Base-by-base conservation (phyloP, 1,140 invertebrate species). In the Ostrea edulis region DNA sequence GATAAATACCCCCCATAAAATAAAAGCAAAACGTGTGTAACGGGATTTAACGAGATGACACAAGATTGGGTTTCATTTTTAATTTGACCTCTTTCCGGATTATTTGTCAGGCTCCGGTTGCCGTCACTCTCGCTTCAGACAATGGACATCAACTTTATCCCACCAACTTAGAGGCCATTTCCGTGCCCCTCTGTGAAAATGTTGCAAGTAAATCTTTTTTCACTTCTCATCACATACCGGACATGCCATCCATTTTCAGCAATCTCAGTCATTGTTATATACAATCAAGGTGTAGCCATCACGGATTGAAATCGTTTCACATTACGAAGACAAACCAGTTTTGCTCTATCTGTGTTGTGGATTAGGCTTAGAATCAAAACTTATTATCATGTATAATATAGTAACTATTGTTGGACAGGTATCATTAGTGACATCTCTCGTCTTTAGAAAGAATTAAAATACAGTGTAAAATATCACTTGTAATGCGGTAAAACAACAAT, bases 21-120 rank as follows among this genome's bases (percentile, higher is more conserved):
- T 77, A 29, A 35, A 77, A 77, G 25, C 22, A 77, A 29, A 25
- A 29, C 8, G 11, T 77, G 68, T 29, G 68, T 77, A 77, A 77
- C 25, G 68, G 68, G 22, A 29, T 77, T 14, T 44, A 77, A 77
- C 11, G 68, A 77, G 68, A 77, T 77, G 29, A 77, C 68, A 77
- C 25, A 77, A 77, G 68, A 77, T 77, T 77, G 68, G 14, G 68
- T 77, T 77, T 77, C 68, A 25, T 77, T 62, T 62, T 62, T 62
- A 62, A 62, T 62, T 62, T 62, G 55, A n/a, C 55, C 55, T 17
- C 14, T 62, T 20, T 62, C 55, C n/a, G 14, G 55, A 7, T 20
- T 17, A 17, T n/a, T 62, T 62, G 17, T 62, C 17, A 2, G 55
- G 17, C 7, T 62, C 55, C 0, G 17, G n/a, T 35, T 77, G 25